These are phyloP conservation scores for Cantharis rustica DNA, from an alignment of 2,888 invertebrate species.

Conservation along the genomic window DNA sequence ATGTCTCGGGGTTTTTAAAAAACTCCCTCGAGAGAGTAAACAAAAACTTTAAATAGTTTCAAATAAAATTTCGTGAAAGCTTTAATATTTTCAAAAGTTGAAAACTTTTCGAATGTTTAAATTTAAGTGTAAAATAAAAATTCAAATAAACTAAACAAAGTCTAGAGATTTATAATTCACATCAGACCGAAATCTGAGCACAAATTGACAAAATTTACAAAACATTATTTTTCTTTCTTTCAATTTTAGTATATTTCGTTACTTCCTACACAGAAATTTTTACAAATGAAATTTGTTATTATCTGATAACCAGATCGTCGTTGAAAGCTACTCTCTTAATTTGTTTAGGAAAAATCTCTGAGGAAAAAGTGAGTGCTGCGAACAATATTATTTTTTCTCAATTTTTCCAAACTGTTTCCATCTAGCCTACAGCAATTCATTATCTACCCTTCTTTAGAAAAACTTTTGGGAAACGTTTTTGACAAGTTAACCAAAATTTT, in stretches of 20 bases:
- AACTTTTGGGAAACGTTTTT: not conserved
- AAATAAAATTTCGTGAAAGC: not conserved
- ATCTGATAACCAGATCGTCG: too few species aligned
- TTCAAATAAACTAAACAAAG: not conserved
- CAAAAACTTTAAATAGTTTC: not conserved
- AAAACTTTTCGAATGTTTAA: not conserved
- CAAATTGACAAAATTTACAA: too few species aligned
- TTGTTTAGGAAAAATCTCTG: not conserved
- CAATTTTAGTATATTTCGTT: too few species aligned
- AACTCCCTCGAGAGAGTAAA: not conserved
- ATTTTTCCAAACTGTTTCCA: not conserved
- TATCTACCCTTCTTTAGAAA: not conserved
- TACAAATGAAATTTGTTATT: too few species aligned
- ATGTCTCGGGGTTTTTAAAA: not conserved
- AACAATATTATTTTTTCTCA: not conserved
- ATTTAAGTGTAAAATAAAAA: not conserved
- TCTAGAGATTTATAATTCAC: not conserved
- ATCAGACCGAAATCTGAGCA: too few species aligned
- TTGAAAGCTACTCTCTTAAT: too few species aligned
- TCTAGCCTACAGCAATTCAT: not conserved
- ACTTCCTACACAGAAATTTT: too few species aligned
- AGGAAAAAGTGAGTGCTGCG: not conserved
- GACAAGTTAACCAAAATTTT: not conserved
- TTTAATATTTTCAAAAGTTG: not conserved
- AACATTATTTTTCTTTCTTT: too few species aligned